Evolutionary conservation across 1,140 invertebrate species (phyloP).

Genomic region (Drosophila serrata): DNA sequence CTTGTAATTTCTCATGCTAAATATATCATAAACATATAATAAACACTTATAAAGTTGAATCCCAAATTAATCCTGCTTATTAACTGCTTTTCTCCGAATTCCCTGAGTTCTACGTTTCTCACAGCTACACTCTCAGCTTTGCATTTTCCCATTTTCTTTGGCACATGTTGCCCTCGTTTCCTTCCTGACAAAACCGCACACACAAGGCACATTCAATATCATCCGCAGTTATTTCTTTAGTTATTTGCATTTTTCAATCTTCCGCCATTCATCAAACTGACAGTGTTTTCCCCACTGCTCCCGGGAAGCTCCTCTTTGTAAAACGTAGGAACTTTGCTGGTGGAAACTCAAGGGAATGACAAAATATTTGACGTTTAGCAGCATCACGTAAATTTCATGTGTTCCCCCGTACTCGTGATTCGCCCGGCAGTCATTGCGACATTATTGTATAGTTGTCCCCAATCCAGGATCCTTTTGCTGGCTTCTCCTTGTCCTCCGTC

Average conservation of each 20-base stretch:
- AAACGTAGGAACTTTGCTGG: constrained; percentile 16
- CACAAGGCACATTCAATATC: constrained; percentile 28
- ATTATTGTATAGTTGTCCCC: constrained; percentile 55
- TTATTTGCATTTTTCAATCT: constrained; percentile 62
- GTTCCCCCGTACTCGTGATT: constrained; percentile 21
- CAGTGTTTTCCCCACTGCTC: constrained; percentile 16
- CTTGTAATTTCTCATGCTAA: too few relatives aligned
- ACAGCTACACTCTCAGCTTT: too few relatives aligned
- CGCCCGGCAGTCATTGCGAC: constrained; percentile 29
- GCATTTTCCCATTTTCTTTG: constrained; percentile 7
- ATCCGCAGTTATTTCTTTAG: constrained; percentile 40
- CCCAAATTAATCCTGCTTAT: constrained; percentile 11
- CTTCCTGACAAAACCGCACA: constrained; percentile 37
- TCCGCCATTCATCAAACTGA: constrained; percentile 47
- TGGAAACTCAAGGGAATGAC: constrained; percentile 45
- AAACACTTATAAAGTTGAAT: not conserved
- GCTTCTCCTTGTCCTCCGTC: not conserved
- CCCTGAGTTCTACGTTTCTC: too few relatives aligned
- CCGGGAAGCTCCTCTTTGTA: not conserved
- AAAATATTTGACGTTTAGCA: constrained; percentile 83
- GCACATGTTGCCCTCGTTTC: constrained; percentile 21
- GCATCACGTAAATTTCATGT: constrained; percentile 72
- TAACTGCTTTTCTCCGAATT: not conserved
- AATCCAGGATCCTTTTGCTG: constrained; percentile 8
- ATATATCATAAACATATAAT: not conserved